Percentiles rank a stretch among this genome's conserved stretches.
Evolutionary conservation across 2,113 vertebrate species (phyloP).

Genomic region (Eira barbara): DNA sequence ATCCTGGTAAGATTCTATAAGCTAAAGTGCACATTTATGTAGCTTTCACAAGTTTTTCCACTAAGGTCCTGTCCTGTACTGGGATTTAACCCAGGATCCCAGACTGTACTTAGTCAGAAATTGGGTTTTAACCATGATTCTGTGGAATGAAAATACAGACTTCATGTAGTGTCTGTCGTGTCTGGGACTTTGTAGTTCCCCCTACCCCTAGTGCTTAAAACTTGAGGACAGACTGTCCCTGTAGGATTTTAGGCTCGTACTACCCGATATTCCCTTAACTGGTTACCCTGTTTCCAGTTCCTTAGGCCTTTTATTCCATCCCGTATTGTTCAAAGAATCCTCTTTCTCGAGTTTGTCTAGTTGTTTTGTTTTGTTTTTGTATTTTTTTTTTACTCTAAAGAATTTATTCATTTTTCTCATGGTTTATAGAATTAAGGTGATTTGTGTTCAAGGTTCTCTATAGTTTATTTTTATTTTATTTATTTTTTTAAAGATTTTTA

Average conservation of each 20-base stretch:
- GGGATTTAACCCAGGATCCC: neutral
- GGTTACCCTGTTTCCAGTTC: neutral
- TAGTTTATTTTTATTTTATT: neutral
- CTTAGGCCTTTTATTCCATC: neutral
- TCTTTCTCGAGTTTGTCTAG: neutral
- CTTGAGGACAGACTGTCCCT: neutral
- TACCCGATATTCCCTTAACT: neutral
- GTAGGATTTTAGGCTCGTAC: neutral
- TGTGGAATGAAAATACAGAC: neutral
- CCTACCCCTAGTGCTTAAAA: neutral
- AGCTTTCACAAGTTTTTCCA: neutral
- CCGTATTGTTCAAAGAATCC: neutral
- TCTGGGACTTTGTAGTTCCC: neutral
- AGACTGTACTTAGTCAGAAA: neutral
- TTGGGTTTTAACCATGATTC: neutral
- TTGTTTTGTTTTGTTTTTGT: neutral
- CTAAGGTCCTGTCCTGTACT: neutral
- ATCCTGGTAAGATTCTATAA: neutral
- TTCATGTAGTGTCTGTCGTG: neutral
- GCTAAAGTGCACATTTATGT: neutral
- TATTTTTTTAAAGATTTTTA: no score
- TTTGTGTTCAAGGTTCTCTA: neutral
- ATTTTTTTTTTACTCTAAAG: neutral
- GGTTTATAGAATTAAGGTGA: neutral
- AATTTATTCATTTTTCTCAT: neutral